Conservation (phyloP, 2,113 vertebrate species). For the Takifugu flavidus region DNA sequence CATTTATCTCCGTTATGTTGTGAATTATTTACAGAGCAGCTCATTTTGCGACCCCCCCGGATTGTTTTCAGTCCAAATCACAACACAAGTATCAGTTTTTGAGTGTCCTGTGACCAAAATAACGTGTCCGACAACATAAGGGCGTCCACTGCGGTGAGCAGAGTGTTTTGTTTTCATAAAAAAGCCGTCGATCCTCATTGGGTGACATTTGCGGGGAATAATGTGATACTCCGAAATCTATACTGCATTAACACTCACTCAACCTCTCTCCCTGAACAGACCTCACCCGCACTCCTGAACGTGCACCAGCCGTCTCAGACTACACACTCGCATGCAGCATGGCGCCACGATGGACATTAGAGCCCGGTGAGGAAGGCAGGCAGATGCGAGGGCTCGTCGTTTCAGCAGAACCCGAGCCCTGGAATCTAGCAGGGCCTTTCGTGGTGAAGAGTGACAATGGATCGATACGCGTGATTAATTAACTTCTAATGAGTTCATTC, state of each 20-base stretch:
- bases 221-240: constrained; percentile 25
- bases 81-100: too few species aligned
- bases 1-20: neutral
- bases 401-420: constrained; percentile 61
- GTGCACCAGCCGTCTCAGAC: constrained; percentile 46
- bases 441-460: constrained; percentile 66
- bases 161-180: too few species aligned
- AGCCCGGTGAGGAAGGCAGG: constrained; percentile 5
- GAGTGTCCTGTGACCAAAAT: too few species aligned
- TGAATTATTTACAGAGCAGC: neutral
- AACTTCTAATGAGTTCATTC: constrained; percentile 80
- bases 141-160: too few species aligned
- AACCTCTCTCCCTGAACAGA: constrained; percentile 5
- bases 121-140: too few species aligned
- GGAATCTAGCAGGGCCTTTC: constrained; percentile 50
- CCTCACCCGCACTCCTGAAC: neutral
- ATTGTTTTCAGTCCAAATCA: too few species aligned
- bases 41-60: neutral
- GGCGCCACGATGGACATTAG: constrained; percentile 47
- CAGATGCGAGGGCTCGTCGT: constrained; percentile 33
- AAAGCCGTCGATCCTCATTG: too few species aligned
- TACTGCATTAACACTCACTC: constrained; percentile 43
- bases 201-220: neutral
- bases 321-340: constrained; percentile 37
- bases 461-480: constrained; percentile 79